phyloP scores from a whole-genome alignment of 2,113 vertebrate genomes.

The Zosterops lateralis region DNA sequence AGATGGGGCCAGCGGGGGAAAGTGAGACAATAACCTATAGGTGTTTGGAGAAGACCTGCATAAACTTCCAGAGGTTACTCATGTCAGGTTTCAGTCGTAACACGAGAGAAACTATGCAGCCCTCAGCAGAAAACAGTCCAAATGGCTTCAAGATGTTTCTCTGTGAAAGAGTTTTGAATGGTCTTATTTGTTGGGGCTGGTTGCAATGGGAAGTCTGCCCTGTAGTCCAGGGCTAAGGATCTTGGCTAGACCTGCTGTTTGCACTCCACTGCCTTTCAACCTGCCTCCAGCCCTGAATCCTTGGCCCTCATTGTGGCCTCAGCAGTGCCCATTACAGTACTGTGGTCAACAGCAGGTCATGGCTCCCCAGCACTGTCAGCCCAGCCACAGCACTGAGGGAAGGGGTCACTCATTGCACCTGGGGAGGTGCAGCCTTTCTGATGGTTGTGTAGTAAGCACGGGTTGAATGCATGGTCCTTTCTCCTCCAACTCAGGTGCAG shows the following conservation, averaged over 20 bases:
- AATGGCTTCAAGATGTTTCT: background rate
- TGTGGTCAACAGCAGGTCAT: background rate
- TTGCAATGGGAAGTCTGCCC: background rate
- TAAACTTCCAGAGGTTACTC: background rate
- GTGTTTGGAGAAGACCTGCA: background rate
- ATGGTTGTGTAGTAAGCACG: background rate
- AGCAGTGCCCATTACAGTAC: background rate
- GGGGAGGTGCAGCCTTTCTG: background rate
- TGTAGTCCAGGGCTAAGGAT: background rate
- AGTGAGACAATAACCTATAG: background rate
- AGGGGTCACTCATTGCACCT: background rate
- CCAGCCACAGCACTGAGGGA: background rate
- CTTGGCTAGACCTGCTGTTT: background rate
- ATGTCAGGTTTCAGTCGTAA: background rate
- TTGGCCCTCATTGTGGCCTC: background rate
- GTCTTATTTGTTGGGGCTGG: background rate
- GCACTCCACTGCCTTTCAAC: background rate
- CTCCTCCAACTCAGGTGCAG: background rate
- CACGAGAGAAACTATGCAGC: background rate
- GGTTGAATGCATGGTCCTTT: background rate
- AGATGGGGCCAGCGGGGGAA: background rate
- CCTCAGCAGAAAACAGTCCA: background rate
- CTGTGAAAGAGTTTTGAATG: background rate
- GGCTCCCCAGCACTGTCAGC: background rate
- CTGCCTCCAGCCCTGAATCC: background rate